Base-by-base conservation (phyloP, 2,113 vertebrate species). In the Panthera tigris region DNA sequence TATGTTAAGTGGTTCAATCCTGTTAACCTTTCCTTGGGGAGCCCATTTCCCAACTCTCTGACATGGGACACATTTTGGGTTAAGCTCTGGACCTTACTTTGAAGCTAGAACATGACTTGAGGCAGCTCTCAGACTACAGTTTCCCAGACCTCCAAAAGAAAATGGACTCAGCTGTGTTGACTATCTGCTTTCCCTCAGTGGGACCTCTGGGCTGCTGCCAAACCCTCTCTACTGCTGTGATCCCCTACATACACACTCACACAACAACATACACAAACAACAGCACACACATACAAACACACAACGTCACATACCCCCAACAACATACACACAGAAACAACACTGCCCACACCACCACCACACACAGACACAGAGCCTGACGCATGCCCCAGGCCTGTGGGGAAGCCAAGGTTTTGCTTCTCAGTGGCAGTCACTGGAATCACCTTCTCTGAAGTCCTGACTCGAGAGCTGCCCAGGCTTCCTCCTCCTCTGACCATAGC, bases 11-110 rank as follows among this genome's bases (percentile, higher is more conserved):
- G 15, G 29, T 61, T 85, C 5, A 1, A 12, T 84, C 41, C 11
- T 29, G 97, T 79, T 87, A 92, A 66, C 91, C 36, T 96, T 94
- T 89, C 36, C 41, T 94, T 50, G 52, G 29, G 86, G 48, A 86
- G 27, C 45, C 45, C 78, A n/a, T 89, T 93, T 95, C 86, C 73
- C 69, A 86, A 89, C 39, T 23, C 45, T 95, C 94, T 95, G 89
- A 89, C 91, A 69, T 21, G 31, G 57, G 23, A 66, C 25, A 65
- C 50, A 55, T 74, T 88, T 97, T 95, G 80, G 50, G 81, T 76
- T 66, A 89, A 91, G 16, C 29, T 90, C 29, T 48, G 69, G 81
- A 91, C 45, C 33, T 93, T 29, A 89, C 52, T 97, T 79, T 85
- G 89, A 45, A 89, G 45, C 76, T 71, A 89, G 85, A 95, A 79